Evolutionary conservation across 2,797 vertebrate species (phyloP).

Genomic region (Amniataba percoides): DNA sequence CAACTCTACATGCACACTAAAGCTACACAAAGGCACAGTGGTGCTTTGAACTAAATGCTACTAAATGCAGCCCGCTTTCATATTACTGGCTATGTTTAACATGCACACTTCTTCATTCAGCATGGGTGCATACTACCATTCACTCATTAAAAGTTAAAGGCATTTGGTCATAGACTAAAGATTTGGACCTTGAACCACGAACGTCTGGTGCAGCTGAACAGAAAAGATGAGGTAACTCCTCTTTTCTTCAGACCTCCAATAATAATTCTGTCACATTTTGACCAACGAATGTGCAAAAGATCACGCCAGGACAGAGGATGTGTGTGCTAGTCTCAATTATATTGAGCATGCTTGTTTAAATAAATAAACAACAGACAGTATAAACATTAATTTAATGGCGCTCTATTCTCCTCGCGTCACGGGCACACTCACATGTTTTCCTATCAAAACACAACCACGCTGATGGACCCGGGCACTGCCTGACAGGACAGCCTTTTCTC

Average conservation of each 20-base stretch:
- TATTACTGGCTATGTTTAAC: not conserved
- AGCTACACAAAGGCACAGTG: not conserved
- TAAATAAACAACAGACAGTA: constrained; percentile 22
- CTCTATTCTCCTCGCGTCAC: not conserved
- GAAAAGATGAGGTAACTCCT: not conserved
- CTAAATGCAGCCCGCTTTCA: not conserved
- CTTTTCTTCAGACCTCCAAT: not conserved
- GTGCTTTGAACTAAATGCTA: not conserved
- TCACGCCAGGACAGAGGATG: not conserved
- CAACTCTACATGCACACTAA: too few relatives aligned
- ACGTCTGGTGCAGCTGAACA: not conserved
- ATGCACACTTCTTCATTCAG: too few relatives aligned
- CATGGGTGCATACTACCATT: too few relatives aligned
- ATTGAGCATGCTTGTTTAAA: constrained; percentile 1
- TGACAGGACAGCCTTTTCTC: constrained; percentile 13
- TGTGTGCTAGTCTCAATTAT: not conserved
- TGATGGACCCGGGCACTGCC: not conserved
- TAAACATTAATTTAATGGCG: not conserved
- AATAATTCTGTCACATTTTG: not conserved
- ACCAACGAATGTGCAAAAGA: not conserved
- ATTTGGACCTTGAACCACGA: not conserved
- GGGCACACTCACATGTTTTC: not conserved
- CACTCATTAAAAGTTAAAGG: not conserved
- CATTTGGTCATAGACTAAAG: not conserved
- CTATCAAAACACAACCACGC: constrained; percentile 18